Base-by-base conservation (phyloP, 2,888 invertebrate species). In the Pachydiplax longipennis region DNA sequence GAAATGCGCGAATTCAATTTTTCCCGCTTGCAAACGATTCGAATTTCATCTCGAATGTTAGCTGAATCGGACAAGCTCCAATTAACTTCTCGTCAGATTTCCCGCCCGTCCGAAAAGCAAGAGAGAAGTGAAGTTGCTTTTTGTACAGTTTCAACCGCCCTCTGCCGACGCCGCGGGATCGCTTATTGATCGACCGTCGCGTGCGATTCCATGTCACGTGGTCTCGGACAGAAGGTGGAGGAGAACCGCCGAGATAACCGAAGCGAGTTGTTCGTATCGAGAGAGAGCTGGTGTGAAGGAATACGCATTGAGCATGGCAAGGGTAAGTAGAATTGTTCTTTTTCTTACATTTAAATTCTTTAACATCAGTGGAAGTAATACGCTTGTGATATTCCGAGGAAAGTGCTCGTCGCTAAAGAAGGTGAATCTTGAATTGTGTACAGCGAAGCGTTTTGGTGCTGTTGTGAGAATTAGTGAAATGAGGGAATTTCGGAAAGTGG, bases 121-220 rank as follows among this genome's bases (percentile, higher is more conserved):
- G 87, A 22, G 61, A n/a, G 65, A 87, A 61, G 22, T 61, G 87
- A 87, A 87, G 58, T 40, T 58, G 48, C 83, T 12, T 25, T 83
- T 81, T 81, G 37, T 35, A 35, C 58, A 65, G 61, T 48, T 37
- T n/a, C 37, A n/a, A 15, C 87, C 87, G 61, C 87, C 61, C 87
- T 61, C 87, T 87, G 83, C 58, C 65, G 61, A 61, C 61, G 61
- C 61, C 61, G 37, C 13, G 87, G 87, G n/a, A 61, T 87, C 87
- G 61, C 87, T 87, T 87, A 87, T 87, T 87, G 87, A 87, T 87
- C 87, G 87, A 53, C 53, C 87, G 87, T 2, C 61, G 37, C 37
- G 22, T 40, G 25, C 31, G 25, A 25, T 53, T 53, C 53, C 53
- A 53, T 53, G 73, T 73, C 73, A 73, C 73, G 73, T 73, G 73